Evolutionary conservation across 1,140 invertebrate species (phyloP).

Genomic region (Dendroctonus valens): DNA sequence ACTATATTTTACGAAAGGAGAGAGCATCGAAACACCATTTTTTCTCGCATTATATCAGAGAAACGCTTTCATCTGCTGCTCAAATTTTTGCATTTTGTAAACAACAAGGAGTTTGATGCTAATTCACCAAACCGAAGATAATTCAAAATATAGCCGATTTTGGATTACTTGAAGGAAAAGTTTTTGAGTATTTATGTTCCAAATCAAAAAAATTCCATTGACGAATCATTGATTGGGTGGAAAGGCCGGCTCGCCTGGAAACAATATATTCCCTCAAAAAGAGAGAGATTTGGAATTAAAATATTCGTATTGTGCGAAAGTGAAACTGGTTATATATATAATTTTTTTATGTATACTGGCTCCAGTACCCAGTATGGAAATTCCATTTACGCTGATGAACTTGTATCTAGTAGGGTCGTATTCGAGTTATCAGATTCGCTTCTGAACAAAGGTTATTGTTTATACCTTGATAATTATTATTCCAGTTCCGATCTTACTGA

Average conservation of each 20-base stretch:
- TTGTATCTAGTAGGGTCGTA: neutral
- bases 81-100: too few relatives aligned
- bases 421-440: neutral
- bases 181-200: neutral
- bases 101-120: too few relatives aligned
- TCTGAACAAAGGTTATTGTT: neutral
- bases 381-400: neutral
- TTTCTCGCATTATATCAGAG: too few relatives aligned
- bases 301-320: neutral
- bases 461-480: constrained; percentile 1
- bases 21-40: too few relatives aligned
- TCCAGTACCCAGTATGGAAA: neutral
- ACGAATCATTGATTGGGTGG: neutral
- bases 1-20: too few relatives aligned
- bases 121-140: too few relatives aligned
- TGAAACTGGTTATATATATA: neutral
- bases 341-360: neutral
- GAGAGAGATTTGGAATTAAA: neutral
- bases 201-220: neutral
- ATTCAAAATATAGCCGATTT: too few relatives aligned
- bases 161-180: constrained; percentile 1
- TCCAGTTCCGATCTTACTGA: neutral
- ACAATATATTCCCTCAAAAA: neutral
- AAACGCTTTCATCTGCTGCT: too few relatives aligned
- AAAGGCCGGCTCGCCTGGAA: neutral